Percentiles rank a stretch among this genome's conserved stretches.
Evolutionary conservation across 1,140 invertebrate species (phyloP).

Genomic region (Drosophila virilis): DNA sequence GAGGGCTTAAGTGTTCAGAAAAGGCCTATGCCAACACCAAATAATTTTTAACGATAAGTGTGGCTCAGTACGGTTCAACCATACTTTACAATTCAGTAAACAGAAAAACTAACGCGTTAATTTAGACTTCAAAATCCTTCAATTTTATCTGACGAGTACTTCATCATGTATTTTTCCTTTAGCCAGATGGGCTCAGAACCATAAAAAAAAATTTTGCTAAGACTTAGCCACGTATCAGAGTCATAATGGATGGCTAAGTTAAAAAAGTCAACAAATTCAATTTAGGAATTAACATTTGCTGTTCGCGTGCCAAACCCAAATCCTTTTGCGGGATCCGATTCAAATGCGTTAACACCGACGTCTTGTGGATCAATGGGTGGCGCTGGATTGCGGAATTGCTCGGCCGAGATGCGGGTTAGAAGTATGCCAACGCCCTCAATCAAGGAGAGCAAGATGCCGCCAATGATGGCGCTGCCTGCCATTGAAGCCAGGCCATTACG

Average conservation of each 20-base stretch:
- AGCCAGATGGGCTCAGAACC: background rate
- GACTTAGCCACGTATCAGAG: background rate
- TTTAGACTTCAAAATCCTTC: too few species aligned
- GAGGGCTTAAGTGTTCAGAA: too few species aligned
- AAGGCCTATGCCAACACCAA: too few species aligned
- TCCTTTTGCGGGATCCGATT: conserved; percentile 21
- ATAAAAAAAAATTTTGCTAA: conserved; percentile 2
- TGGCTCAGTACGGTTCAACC: too few species aligned
- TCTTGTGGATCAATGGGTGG: conserved; percentile 32
- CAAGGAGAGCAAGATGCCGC: conserved; percentile 96
- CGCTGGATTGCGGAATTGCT: conserved; percentile 92
- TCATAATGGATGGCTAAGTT: background rate
- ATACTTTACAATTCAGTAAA: too few species aligned
- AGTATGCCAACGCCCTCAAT: conserved; percentile 98
- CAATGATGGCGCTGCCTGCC: conserved; percentile 97
- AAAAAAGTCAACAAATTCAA: conserved; percentile 24
- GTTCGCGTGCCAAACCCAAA: conserved; percentile 33
- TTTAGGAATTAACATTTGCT: conserved; percentile 44
- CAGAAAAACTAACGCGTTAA: too few species aligned
- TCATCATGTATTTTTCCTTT: background rate
- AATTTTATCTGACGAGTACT: background rate
- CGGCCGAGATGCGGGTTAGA: conserved; percentile 94
- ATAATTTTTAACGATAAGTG: too few species aligned
- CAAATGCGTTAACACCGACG: conserved; percentile 4
- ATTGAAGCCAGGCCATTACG: conserved; percentile 97